Percentiles rank a stretch among this genome's conserved stretches.
These are phyloP conservation scores for Pseudotriccus pelzelni DNA, from an alignment of 2,797 vertebrate genomes.

Conservation along the genomic window DNA sequence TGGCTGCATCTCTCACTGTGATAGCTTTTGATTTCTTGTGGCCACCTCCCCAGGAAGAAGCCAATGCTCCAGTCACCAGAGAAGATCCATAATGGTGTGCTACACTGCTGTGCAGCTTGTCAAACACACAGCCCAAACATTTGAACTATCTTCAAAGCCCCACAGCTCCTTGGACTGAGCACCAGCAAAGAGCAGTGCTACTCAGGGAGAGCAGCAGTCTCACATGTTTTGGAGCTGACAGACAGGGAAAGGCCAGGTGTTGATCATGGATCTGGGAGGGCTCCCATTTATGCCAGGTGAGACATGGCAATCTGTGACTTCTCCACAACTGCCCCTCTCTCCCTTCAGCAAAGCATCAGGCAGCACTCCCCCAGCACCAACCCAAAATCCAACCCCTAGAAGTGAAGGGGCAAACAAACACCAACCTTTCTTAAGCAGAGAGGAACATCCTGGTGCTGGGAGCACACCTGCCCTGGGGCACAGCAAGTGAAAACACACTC, in stretches of 20 bases:
- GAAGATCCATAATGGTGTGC: not conserved
- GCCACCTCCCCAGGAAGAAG: not conserved
- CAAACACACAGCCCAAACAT: not conserved
- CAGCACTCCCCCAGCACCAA: not conserved
- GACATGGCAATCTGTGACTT: not conserved
- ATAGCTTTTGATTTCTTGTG: not conserved
- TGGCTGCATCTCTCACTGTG: not conserved
- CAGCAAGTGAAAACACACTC: rapidly evolving
- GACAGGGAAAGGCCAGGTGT: not conserved
- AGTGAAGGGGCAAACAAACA: not conserved
- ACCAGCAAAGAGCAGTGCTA: not conserved
- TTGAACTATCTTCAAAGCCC: not conserved
- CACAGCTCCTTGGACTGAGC: not conserved
- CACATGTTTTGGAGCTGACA: not conserved
- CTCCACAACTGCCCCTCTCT: not conserved
- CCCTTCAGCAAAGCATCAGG: not conserved
- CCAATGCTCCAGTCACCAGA: not conserved
- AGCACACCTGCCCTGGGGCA: not conserved
- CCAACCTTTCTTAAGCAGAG: not conserved
- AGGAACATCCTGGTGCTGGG: not conserved
- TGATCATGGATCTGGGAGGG: rapidly evolving
- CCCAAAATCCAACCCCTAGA: not conserved
- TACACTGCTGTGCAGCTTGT: not conserved
- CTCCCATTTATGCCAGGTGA: not conserved
- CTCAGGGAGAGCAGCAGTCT: not conserved